phyloP scores from a whole-genome alignment of 1,140 invertebrate genomes.

The Epicauta chinensis region DNA sequence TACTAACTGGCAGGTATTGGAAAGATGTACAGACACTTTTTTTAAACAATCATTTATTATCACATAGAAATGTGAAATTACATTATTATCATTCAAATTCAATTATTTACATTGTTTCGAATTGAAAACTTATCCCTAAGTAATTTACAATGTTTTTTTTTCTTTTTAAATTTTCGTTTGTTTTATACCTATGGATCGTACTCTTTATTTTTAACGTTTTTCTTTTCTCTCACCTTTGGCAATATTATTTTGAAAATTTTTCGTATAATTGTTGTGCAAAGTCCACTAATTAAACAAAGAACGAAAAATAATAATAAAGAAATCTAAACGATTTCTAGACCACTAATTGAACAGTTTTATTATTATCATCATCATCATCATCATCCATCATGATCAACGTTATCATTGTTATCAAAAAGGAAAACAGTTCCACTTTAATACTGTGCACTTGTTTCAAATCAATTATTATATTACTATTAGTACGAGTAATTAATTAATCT shows the following conservation, averaged over 20 bases:
- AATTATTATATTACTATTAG: not conserved
- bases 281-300: not conserved
- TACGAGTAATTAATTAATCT: too few species aligned
- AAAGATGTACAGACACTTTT: too few species aligned
- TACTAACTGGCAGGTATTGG: too few species aligned
- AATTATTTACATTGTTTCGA: constrained; percentile 2
- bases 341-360: not conserved
- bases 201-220: not conserved
- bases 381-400: too few species aligned
- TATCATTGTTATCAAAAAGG: constrained; percentile 1
- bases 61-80: constrained; percentile 25
- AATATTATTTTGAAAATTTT: too few species aligned
- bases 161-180: constrained; percentile 25
- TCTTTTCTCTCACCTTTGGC: too few species aligned
- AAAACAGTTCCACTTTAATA: not conserved
- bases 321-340: not conserved
- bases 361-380: not conserved
- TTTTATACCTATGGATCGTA: constrained; percentile 2
- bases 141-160: constrained; percentile 22
- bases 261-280: constrained; percentile 23
- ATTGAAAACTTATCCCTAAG: constrained; percentile 15
- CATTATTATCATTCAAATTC: constrained; percentile 8
- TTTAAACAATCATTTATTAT: constrained; percentile 15
- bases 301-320: not conserved
- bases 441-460: not conserved